Conservation (phyloP, 2,113 vertebrate genomes). For the Cyanoderma ruficeps region DNA sequence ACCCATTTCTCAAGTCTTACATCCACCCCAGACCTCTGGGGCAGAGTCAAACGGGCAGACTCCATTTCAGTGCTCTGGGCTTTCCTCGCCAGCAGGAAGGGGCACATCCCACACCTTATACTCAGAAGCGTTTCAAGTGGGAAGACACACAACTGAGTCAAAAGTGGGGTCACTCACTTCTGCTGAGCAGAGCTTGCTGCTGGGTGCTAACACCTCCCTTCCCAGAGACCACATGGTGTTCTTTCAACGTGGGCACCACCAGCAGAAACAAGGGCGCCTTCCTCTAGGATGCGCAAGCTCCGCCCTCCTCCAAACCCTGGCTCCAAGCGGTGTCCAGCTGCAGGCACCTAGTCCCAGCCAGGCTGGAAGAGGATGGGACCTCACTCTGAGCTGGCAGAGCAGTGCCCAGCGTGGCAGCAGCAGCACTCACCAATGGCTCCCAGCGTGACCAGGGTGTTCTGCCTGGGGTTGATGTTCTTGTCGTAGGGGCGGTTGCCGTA, state of each 20-base stretch:
- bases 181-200: not conserved
- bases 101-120: rapidly evolving
- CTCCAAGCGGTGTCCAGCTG: not conserved
- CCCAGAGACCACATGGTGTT: not conserved
- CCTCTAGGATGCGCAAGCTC: not conserved
- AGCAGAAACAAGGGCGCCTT: not conserved
- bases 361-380: not conserved
- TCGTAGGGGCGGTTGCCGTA: conserved; percentile 81
- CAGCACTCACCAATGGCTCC: conserved; percentile 79
- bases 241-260: not conserved
- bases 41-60: not conserved
- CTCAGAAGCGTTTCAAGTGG: not conserved
- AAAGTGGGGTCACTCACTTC: not conserved
- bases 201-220: not conserved
- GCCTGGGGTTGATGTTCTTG: conserved; percentile 77
- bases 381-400: not conserved
- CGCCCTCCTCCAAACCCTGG: not conserved
- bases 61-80: not conserved
- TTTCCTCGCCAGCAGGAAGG: not conserved
- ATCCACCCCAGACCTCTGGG: not conserved
- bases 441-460: conserved; percentile 77
- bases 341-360: rapidly evolving
- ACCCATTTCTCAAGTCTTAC: not conserved
- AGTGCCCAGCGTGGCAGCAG: not conserved
- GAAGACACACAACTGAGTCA: rapidly evolving